Evolutionary conservation across 2,113 vertebrate genomes (phyloP).

Genomic region (Zingel zingel): DNA sequence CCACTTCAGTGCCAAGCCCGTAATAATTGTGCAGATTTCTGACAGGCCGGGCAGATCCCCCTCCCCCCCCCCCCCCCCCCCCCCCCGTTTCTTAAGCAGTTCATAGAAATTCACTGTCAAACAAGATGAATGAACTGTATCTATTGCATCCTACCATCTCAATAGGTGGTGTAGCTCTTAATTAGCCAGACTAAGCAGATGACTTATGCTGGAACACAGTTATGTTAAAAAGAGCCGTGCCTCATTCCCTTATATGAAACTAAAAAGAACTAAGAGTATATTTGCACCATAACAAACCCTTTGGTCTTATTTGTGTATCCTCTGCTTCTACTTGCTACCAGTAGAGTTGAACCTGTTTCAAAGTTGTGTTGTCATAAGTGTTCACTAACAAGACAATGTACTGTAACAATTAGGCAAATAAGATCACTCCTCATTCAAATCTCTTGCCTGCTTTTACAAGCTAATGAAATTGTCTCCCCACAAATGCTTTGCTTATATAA

Average conservation of each 20-base stretch:
- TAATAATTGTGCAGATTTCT: conserved; percentile 17
- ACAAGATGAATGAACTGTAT: conserved; percentile 13
- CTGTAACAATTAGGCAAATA: conserved; percentile 17
- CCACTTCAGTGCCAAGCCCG: neutral
- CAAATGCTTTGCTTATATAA: neutral
- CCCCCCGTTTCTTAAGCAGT: neutral
- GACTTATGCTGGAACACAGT: neutral
- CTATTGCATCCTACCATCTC: neutral
- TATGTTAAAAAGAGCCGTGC: neutral
- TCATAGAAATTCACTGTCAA: conserved; percentile 3
- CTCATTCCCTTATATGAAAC: conserved; percentile 6
- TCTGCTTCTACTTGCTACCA: neutral
- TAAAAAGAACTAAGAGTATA: neutral
- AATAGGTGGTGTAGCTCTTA: conserved; percentile 5
- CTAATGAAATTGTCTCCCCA: neutral
- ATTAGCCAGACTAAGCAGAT: neutral
- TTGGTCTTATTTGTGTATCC: neutral
- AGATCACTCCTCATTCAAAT: neutral
- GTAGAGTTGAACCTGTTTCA: neutral
- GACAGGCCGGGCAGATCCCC: conserved; percentile 2
- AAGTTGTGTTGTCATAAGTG: neutral
- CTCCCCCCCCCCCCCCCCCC: too few relatives aligned
- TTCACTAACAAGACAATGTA: neutral
- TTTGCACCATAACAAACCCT: neutral
- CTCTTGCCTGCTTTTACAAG: neutral